Evolutionary conservation across 2,888 invertebrate species (phyloP).

Genomic region (Gymnosoma rotundatum): DNA sequence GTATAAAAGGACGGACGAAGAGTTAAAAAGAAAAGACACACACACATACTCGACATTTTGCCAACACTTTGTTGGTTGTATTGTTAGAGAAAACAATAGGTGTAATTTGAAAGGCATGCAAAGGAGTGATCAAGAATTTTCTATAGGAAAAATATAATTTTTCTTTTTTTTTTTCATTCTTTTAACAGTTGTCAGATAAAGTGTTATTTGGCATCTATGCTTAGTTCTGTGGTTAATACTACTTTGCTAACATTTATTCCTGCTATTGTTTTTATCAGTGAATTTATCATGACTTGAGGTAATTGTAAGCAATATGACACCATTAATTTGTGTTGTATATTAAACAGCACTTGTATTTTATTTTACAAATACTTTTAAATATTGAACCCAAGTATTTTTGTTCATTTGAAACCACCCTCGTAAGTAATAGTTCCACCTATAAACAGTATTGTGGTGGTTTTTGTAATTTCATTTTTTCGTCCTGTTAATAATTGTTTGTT

Average conservation of each 20-base stretch:
- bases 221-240: neutral
- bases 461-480: constrained; percentile 25
- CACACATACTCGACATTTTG: constrained; percentile 13
- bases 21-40: neutral
- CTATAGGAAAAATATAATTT: neutral
- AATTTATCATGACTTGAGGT: constrained; percentile 8
- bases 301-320: neutral
- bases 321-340: neutral
- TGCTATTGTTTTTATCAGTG: constrained; percentile 2
- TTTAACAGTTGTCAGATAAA: constrained; percentile 11
- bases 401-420: constrained; percentile 3
- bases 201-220: neutral
- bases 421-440: neutral
- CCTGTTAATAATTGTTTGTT: constrained; percentile 56
- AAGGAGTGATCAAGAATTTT: constrained; percentile 11
- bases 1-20: neutral
- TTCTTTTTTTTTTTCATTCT: neutral
- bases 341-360: neutral
- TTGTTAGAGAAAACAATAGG: constrained; percentile 49
- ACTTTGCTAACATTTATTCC: neutral
- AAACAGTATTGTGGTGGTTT: neutral
- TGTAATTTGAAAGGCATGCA: constrained; percentile 12
- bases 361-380: neutral
- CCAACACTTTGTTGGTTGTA: constrained; percentile 34
- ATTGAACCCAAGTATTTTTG: neutral